These are phyloP conservation scores for Rhingia rostrata DNA, from an alignment of 2,888 invertebrate species.

Conservation along the genomic window DNA sequence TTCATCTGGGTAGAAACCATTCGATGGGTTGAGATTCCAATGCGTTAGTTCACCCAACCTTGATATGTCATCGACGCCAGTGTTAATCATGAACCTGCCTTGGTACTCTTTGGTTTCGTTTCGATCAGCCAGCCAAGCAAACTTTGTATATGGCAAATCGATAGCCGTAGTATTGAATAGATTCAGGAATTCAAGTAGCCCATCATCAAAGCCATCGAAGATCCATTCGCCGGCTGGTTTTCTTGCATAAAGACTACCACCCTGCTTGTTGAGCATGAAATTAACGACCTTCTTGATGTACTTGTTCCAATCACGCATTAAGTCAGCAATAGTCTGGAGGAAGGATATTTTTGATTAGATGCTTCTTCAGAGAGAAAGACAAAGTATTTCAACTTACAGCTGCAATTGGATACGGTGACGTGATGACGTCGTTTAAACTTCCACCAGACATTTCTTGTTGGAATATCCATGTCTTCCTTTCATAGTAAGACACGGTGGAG, in stretches of 20 bases:
- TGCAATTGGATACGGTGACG: slow-evolving; percentile 90
- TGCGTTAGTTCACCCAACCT: slow-evolving; percentile 87
- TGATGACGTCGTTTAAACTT: slow-evolving; percentile 86
- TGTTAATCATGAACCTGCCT: slow-evolving; percentile 90
- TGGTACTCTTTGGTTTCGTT: slow-evolving; percentile 89
- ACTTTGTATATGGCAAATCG: slow-evolving; percentile 88
- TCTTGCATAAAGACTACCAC: slow-evolving; percentile 84
- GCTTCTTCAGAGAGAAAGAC: too few relatives aligned
- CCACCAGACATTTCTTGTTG: slow-evolving; percentile 88
- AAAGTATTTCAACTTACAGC: slow-evolving; percentile 84
- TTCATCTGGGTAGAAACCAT: slow-evolving; percentile 84
- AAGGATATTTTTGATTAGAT: too few relatives aligned
- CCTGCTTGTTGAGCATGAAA: slow-evolving; percentile 84
- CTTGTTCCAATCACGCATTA: slow-evolving; percentile 83
- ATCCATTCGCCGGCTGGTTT: slow-evolving; percentile 88
- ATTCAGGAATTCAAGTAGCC: slow-evolving; percentile 85
- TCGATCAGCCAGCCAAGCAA: slow-evolving; percentile 93
- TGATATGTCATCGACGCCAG: slow-evolving; percentile 87
- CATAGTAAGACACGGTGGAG: slow-evolving; percentile 90
- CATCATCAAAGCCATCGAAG: slow-evolving; percentile 92
- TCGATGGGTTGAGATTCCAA: slow-evolving; percentile 87
- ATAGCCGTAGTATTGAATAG: slow-evolving; percentile 83
- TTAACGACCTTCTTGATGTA: slow-evolving; percentile 84
- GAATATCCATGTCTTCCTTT: slow-evolving; percentile 90
- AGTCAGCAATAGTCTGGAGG: slow-evolving; percentile 86